Evolutionary conservation across 2,113 vertebrate species (phyloP), one percentile per base, ranked within the genome.

Genomic region (Nothoprocta pentlandii): DNA sequence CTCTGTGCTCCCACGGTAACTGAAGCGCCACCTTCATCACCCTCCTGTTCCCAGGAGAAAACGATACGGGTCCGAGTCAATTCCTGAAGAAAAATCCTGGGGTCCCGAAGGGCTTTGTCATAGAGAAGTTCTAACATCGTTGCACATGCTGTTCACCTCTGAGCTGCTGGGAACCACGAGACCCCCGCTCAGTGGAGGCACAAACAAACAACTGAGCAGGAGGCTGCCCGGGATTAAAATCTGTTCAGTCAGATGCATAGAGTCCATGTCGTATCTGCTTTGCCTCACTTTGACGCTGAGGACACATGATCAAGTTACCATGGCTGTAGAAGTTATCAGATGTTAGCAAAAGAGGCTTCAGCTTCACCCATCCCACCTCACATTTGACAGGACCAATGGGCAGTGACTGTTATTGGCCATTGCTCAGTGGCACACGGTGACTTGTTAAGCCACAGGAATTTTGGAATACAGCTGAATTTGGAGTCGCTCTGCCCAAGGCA

Each of bases 1-100:
- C 0, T 59, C 86, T 91, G 88, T 92, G 95, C 94, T 95, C 90
- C 94, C 80, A 80, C 85, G 88, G 84, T 78, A 95, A 97, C 94
- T n/a, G 7, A 73, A 89, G 93, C 76, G 83, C 93, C 95, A 93
- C 28, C 28, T 93, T 92, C 88, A 82, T 92, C 93, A 92, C 28
- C 11, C 0, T 70, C 93, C 94, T 54, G 4, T 89, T 92, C 92
- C 77, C 76, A 70, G 53, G 41, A 82, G 58, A 56, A 91, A 94
- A 88, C 73, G 54, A 56, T 47, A 51, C 2, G 69, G n/a, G 62
- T 54, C 28, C 2, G 0, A 69, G 20, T 25, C 34, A 19, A 36
- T 70, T 36, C 22, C 68, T 32, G 66, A 69, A 86, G 77, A 58
- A 81, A 93, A 90, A 64, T 25, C 85, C 77, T 41, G 12, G 58